A percentile compares a stretch with the other conserved stretches of the same genome.
These are phyloP conservation scores for Andrena marginata DNA, from an alignment of 2,888 invertebrate genomes.

Conservation along the genomic window DNA sequence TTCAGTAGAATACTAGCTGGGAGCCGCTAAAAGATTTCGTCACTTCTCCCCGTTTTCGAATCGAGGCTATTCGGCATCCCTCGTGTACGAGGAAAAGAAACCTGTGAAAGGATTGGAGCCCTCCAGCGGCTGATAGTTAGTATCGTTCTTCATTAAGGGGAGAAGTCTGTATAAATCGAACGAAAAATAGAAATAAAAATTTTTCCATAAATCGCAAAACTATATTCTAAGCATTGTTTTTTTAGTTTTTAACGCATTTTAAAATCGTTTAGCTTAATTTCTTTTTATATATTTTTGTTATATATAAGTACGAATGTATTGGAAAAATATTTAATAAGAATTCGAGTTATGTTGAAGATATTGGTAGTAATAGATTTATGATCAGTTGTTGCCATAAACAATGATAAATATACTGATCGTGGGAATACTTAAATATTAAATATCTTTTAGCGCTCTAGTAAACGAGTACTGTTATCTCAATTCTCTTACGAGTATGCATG, in stretches of 20 bases:
- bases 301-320: not conserved
- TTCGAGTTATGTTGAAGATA: not conserved
- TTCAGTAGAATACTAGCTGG: conserved; percentile 42
- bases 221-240: too few relatives aligned
- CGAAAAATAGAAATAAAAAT: too few relatives aligned
- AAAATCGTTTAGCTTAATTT: too few relatives aligned
- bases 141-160: too few relatives aligned
- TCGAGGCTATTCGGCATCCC: not conserved
- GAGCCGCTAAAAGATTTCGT: conserved; percentile 61
- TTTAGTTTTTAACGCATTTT: too few relatives aligned
- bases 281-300: too few relatives aligned
- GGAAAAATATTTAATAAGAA: not conserved
- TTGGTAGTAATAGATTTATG: not conserved
- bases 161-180: too few relatives aligned
- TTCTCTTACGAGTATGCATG: conserved; percentile 35
- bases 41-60: conserved; percentile 9
- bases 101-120: too few relatives aligned
- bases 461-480: conserved; percentile 43
- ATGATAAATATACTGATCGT: not conserved
- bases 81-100: not conserved
- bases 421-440: conserved; percentile 22
- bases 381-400: not conserved
- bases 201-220: too few relatives aligned
- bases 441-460: conserved; percentile 11
- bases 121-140: too few relatives aligned